Evolutionary conservation across 2,113 vertebrate species (phyloP), one percentile per base, ranked within the genome.

Genomic region (Colinus virginianus): DNA sequence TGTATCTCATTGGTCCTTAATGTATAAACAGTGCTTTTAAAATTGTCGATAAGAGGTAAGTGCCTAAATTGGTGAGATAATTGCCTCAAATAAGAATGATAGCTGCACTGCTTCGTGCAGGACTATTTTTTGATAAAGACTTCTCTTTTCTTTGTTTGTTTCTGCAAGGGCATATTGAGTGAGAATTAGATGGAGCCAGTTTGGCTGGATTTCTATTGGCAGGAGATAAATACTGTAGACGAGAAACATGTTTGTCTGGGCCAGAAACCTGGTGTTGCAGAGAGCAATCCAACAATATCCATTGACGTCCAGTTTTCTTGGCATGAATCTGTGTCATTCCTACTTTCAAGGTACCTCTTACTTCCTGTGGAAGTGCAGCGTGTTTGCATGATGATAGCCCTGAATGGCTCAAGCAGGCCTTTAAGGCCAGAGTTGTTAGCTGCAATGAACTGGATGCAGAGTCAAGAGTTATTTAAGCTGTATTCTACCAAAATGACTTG

Each of bases 161-260:
- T 96, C 79, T 93, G 76, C 61, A 85, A 93, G 72, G 87, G 46
- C 76, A 90, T 95, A 94, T 88, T 94, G 93, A 96, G 87, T 91
- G 91, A 91, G 77, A 96, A 92, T 88, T 45, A 88, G 56, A 94
- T 88, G 93, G 94, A 95, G 87, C 76, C 91, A 93, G 79, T 91
- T 96, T 94, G 94, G 87, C 94, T 96, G 90, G 62, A 81, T 91
- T 96, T 91, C 32, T 86, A 72, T 66, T 95, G 91, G 93, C 94
- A 93, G 79, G 45, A 92, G 90, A 86, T 94, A 83, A 93, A 76
- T 79, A 71, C 72, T 66, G 51, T 80, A 92, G 89, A 95, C 71
- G 85, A 94, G 90, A 91, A 94, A 71, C 56, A 69, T 76, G 61
- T 88, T 86, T 70, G 72, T 91, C 78, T 95, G 91, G 79, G 78